phyloP scores from a whole-genome alignment of 2,888 invertebrate genomes.

The Eristalinus sepulchralis region DNA sequence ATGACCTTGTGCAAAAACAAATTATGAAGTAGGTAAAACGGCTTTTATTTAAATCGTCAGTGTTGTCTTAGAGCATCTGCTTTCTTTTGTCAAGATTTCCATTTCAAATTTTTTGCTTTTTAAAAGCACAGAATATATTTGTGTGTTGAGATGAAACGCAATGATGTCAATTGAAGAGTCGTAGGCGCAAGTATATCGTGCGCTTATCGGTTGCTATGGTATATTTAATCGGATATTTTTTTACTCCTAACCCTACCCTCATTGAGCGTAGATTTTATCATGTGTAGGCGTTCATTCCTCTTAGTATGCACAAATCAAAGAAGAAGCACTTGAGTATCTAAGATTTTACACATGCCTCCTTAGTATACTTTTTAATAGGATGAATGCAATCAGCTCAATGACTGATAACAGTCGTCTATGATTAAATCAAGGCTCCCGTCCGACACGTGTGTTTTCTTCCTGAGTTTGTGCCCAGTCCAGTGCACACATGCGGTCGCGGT shows the following conservation, averaged over 20 bases:
- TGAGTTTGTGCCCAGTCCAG: too few relatives aligned
- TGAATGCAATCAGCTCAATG: too few relatives aligned
- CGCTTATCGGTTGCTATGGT: neutral
- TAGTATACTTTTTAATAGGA: too few relatives aligned
- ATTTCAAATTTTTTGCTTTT: neutral
- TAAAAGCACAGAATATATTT: neutral
- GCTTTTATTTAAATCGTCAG: slow-evolving; percentile 17
- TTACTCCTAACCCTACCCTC: neutral
- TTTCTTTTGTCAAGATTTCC: slow-evolving; percentile 37
- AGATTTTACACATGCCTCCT: too few relatives aligned
- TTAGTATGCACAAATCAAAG: too few relatives aligned
- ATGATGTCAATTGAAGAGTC: neutral
- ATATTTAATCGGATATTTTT: neutral
- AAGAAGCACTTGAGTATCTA: too few relatives aligned
- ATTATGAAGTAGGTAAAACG: slow-evolving; percentile 26
- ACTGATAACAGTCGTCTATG: too few relatives aligned
- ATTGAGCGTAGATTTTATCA: neutral
- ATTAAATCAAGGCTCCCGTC: too few relatives aligned
- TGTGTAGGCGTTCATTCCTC: too few relatives aligned
- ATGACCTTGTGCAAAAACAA: slow-evolving; percentile 34
- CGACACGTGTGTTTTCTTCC: too few relatives aligned
- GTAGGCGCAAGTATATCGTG: neutral
- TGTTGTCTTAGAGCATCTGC: slow-evolving; percentile 17
- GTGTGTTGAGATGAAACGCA: neutral
- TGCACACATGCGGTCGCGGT: too few relatives aligned